A percentile compares a stretch with the other conserved stretches of the same genome.
Conservation (phyloP, 2,888 invertebrate species). For the Tenthredo livida region DNA sequence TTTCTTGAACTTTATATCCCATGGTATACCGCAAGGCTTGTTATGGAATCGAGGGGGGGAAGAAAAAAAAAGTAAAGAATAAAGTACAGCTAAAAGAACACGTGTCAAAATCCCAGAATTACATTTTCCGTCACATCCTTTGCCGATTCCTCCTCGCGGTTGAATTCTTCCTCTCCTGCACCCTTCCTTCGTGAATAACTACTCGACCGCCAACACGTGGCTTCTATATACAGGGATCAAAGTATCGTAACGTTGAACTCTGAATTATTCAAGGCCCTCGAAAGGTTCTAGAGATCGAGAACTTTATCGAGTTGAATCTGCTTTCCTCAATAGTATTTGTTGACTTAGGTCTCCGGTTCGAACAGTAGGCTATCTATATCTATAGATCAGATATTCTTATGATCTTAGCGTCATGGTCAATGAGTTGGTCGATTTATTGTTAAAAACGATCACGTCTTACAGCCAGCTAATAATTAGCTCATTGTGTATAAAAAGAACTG, state of each 20-base stretch:
- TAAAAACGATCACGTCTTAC: neutral
- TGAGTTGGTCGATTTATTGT: neutral
- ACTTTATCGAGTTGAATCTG: conserved; percentile 40
- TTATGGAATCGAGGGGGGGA: neutral
- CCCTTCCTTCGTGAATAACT: neutral
- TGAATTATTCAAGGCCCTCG: conserved; percentile 75
- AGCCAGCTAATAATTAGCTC: neutral
- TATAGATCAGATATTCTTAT: neutral
- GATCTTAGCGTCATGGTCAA: neutral
- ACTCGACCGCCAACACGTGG: neutral
- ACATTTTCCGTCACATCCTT: neutral
- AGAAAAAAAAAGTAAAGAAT: neutral
- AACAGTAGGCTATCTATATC: no score
- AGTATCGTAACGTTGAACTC: conserved; percentile 73
- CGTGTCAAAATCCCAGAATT: neutral
- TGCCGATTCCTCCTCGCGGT: neutral
- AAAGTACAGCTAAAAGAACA: neutral
- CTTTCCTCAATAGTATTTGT: conserved; percentile 25
- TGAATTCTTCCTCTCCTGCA: neutral
- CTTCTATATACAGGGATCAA: conserved; percentile 69
- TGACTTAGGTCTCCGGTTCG: conserved; percentile 23
- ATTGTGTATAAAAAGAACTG: no score
- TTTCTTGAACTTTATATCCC: neutral
- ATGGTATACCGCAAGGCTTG: neutral
- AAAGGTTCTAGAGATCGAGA: conserved; percentile 36